Conservation (phyloP, 2,113 vertebrate genomes). For the Catharus fuscescens region DNA sequence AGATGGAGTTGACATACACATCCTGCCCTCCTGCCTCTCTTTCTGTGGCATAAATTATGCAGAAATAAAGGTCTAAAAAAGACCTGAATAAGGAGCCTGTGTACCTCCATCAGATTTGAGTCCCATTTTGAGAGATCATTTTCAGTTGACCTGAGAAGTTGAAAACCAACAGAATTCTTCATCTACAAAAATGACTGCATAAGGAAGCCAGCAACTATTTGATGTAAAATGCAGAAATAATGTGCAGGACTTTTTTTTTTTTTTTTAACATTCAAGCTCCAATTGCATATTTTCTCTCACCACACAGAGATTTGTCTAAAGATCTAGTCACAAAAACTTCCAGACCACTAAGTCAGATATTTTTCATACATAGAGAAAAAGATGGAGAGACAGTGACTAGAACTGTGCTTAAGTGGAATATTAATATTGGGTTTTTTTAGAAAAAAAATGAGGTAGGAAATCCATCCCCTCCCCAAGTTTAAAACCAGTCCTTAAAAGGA, state of each 20-base stretch:
- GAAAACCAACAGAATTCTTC: background rate
- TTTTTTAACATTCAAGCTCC: background rate
- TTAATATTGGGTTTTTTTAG: accelerated
- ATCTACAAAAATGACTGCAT: background rate
- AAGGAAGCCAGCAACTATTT: background rate
- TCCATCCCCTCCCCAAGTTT: background rate
- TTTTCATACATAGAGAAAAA: background rate
- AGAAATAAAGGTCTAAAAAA: background rate
- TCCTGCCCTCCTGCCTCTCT: background rate
- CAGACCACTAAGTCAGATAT: background rate
- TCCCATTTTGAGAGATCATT: background rate
- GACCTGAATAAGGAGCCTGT: background rate
- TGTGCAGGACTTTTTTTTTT: background rate
- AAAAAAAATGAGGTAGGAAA: background rate
- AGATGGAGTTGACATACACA: background rate
- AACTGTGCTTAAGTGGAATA: background rate
- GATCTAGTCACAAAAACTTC: background rate
- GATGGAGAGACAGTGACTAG: background rate
- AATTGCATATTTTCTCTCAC: background rate
- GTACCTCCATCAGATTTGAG: background rate
- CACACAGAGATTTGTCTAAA: background rate
- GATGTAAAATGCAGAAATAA: background rate
- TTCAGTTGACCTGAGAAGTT: background rate
- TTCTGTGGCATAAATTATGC: background rate
- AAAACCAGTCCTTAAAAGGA: background rate